Evolutionary conservation across 2,797 vertebrate species (phyloP).

Genomic region (Sphaeramia orbicularis): DNA sequence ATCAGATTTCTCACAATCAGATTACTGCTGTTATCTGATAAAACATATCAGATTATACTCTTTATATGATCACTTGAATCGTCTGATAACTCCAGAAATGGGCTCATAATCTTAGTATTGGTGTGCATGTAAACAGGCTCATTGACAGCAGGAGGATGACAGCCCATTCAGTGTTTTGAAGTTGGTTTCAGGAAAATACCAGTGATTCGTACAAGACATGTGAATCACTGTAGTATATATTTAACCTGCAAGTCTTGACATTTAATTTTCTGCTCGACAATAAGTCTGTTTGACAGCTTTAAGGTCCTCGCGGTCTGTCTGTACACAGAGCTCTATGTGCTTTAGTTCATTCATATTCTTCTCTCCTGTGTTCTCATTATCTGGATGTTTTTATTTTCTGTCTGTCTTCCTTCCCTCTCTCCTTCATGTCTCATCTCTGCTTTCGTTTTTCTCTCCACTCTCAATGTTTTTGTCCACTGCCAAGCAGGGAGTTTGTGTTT

Average conservation of each 20-base stretch:
- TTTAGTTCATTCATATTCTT: slow-evolving; percentile 15
- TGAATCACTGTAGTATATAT: slow-evolving; percentile 51
- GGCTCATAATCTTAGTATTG: too few relatives aligned
- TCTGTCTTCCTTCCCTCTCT: neutral
- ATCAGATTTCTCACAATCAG: too few relatives aligned
- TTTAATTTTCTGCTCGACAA: slow-evolving; percentile 46
- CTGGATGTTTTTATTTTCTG: slow-evolving; percentile 36
- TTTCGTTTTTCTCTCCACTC: neutral
- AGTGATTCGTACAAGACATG: slow-evolving; percentile 37
- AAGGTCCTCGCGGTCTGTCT: slow-evolving; percentile 39
- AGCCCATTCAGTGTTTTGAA: slow-evolving; percentile 14
- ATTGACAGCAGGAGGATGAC: slow-evolving; percentile 20
- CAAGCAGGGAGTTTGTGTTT: slow-evolving; percentile 83
- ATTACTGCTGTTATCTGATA: too few relatives aligned
- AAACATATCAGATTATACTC: too few relatives aligned
- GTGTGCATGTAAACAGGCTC: neutral
- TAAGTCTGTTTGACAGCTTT: slow-evolving; percentile 57
- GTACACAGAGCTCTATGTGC: slow-evolving; percentile 13
- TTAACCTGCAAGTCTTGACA: slow-evolving; percentile 33
- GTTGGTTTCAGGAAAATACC: slow-evolving; percentile 36
- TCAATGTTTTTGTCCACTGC: neutral
- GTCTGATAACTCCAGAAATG: too few relatives aligned
- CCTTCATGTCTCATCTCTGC: slow-evolving; percentile 37
- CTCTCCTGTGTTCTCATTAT: slow-evolving; percentile 64
- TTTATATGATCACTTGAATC: too few relatives aligned